Percentiles rank a stretch among this genome's conserved stretches.
Conservation (phyloP, 2,113 vertebrate species). For the Ameiurus melas region DNA sequence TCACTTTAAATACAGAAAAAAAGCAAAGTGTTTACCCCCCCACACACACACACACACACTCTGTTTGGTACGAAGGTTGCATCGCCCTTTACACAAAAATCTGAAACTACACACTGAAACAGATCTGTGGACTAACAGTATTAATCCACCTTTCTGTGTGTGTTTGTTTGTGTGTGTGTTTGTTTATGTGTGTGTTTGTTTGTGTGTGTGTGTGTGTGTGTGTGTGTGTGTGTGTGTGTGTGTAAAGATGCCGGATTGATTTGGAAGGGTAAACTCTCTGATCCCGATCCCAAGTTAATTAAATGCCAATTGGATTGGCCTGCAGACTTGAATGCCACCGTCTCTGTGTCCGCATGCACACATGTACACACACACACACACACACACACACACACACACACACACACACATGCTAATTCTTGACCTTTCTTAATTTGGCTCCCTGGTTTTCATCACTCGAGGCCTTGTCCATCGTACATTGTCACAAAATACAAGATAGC, state of each 20-base stretch:
- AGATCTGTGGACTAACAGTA: conserved; percentile 36
- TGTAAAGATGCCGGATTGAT: conserved; percentile 48
- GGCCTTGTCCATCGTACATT: conserved; percentile 24
- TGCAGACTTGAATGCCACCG: conserved; percentile 45
- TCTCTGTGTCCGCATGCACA: conserved; percentile 28
- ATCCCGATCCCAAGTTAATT: conserved; percentile 55
- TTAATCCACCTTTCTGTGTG: conserved; percentile 45
- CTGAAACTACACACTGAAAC: conserved; percentile 36
- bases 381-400: conserved; percentile 1
- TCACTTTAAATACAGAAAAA: conserved; percentile 5
- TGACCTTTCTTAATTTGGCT: conserved; percentile 48
- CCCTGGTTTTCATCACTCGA: conserved; percentile 30
- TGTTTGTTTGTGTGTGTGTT: conserved; percentile 23
- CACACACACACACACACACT: conserved; percentile 21
- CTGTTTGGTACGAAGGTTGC: conserved; percentile 42
- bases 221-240: conserved; percentile 31
- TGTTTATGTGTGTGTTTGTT: conserved; percentile 26
- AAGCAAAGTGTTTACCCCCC: conserved; percentile 5
- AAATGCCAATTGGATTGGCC: conserved; percentile 57
- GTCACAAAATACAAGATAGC: conserved; percentile 28
- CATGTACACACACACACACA: conserved; percentile 18
- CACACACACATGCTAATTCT: conserved; percentile 21
- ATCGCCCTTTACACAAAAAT: conserved; percentile 44
- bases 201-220: conserved; percentile 27
- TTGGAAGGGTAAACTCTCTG: conserved; percentile 51